Evolutionary conservation across 2,797 vertebrate species (phyloP).

Genomic region (Lepus oiostolus): DNA sequence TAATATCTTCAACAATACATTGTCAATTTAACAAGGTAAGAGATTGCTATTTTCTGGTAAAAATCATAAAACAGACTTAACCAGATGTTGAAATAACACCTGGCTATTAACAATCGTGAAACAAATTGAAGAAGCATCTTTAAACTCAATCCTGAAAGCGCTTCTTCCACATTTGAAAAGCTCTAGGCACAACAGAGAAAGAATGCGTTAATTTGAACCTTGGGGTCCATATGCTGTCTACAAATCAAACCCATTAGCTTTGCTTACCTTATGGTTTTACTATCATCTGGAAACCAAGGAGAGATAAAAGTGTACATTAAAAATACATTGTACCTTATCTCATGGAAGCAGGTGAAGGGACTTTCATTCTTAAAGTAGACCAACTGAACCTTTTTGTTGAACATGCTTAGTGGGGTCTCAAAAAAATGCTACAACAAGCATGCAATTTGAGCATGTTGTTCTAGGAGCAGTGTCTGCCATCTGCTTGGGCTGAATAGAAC

Average conservation of each 20-base stretch:
- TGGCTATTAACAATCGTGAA: conserved; percentile 80
- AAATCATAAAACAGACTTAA: conserved; percentile 74
- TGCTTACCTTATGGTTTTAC: conserved; percentile 83
- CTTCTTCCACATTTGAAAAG: conserved; percentile 75
- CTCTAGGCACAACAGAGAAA: conserved; percentile 79
- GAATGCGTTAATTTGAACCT: conserved; percentile 78
- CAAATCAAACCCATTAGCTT: conserved; percentile 88
- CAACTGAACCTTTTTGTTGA: conserved; percentile 56
- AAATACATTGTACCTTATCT: conserved; percentile 79
- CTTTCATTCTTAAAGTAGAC: conserved; percentile 54
- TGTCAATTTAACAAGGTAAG: conserved; percentile 44
- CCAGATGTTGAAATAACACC: conserved; percentile 83
- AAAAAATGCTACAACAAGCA: conserved; percentile 26
- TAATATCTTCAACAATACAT: neutral
- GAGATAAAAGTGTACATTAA: conserved; percentile 82
- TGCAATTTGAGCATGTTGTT: conserved; percentile 64
- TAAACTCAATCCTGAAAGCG: conserved; percentile 78
- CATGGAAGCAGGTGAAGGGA: conserved; percentile 76
- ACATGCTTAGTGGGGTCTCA: conserved; percentile 65
- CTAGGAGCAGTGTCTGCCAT: conserved; percentile 68
- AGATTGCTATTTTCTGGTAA: conserved; percentile 76
- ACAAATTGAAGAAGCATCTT: conserved; percentile 73
- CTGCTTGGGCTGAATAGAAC: conserved; percentile 73
- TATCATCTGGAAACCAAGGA: conserved; percentile 80
- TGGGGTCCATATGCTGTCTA: conserved; percentile 82